Percentiles rank a stretch among this genome's conserved stretches.
Evolutionary conservation across 2,113 vertebrate genomes (phyloP).

Genomic region (Dendropsophus ebraccatus): DNA sequence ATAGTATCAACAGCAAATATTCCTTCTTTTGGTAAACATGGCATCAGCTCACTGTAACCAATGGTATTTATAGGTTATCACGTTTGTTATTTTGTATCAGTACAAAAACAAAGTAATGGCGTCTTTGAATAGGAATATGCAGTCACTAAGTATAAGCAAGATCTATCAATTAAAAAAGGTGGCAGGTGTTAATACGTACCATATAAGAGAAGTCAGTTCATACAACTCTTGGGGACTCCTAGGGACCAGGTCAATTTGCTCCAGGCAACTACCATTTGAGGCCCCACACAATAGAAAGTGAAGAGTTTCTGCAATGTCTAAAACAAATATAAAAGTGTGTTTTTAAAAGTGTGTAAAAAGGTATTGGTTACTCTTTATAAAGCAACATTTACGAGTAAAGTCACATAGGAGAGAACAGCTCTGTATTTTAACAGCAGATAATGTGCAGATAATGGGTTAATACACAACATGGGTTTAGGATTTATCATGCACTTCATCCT

Average conservation of each 20-base stretch:
- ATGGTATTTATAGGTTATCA: too few species aligned
- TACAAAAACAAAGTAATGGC: neutral
- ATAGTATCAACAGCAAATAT: slow-evolving; percentile 98
- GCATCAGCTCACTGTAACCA: slow-evolving; percentile 92
- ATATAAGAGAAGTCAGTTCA: slow-evolving; percentile 97
- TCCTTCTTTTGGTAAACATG: slow-evolving; percentile 96
- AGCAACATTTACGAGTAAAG: too few species aligned
- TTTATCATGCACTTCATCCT: too few species aligned
- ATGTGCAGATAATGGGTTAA: too few species aligned
- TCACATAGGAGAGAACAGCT: too few species aligned
- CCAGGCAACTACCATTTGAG: slow-evolving; percentile 96
- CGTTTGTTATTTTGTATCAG: neutral
- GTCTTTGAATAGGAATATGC: neutral
- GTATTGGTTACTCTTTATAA: neutral
- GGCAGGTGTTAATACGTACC: slow-evolving; percentile 74
- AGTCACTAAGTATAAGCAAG: neutral
- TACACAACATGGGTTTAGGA: too few species aligned
- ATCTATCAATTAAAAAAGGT: neutral
- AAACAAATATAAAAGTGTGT: neutral
- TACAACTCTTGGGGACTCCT: slow-evolving; percentile 97
- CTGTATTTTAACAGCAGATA: too few species aligned
- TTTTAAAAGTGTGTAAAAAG: neutral
- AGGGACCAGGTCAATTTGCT: slow-evolving; percentile 97
- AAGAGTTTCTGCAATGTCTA: slow-evolving; percentile 98
- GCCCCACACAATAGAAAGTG: slow-evolving; percentile 96